phyloP scores from a whole-genome alignment of 2,797 vertebrate species.

The Oreochromis grahami region DNA sequence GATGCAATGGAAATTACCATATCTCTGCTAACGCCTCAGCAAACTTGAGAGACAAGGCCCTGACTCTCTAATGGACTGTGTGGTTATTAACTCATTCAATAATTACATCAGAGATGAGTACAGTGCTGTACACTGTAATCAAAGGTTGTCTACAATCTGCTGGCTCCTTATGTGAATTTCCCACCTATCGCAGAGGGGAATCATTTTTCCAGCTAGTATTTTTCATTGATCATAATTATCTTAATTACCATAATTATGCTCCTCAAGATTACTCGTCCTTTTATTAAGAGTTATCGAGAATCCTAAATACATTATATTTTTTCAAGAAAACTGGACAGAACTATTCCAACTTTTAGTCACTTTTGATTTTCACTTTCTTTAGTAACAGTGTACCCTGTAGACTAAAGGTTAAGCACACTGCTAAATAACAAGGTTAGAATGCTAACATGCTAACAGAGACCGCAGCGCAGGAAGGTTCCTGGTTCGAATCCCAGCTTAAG shows the following conservation, averaged over 20 bases:
- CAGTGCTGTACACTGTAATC: conserved; percentile 7
- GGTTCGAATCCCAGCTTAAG: background rate
- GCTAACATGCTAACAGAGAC: background rate
- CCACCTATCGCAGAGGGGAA: background rate
- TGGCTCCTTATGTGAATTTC: conserved; percentile 2
- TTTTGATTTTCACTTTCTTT: no score
- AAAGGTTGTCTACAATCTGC: conserved; percentile 9
- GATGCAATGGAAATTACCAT: background rate
- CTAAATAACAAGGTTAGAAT: background rate
- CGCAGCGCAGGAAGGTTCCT: background rate
- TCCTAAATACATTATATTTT: background rate
- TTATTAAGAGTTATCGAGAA: background rate
- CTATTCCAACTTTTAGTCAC: background rate
- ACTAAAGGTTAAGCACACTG: fast-evolving
- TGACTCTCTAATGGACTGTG: conserved; percentile 32
- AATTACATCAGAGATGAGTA: conserved; percentile 13
- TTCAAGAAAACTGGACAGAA: background rate
- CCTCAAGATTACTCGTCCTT: background rate
- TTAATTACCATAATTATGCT: background rate
- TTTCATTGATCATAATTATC: background rate
- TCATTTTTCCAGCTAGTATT: background rate
- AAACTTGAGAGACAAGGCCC: conserved; percentile 27
- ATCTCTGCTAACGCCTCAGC: background rate
- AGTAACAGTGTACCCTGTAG: background rate
- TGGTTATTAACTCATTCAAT: conserved; percentile 32